Conservation (phyloP, 2,113 vertebrate species). For the Peromyscus polionotus region DNA sequence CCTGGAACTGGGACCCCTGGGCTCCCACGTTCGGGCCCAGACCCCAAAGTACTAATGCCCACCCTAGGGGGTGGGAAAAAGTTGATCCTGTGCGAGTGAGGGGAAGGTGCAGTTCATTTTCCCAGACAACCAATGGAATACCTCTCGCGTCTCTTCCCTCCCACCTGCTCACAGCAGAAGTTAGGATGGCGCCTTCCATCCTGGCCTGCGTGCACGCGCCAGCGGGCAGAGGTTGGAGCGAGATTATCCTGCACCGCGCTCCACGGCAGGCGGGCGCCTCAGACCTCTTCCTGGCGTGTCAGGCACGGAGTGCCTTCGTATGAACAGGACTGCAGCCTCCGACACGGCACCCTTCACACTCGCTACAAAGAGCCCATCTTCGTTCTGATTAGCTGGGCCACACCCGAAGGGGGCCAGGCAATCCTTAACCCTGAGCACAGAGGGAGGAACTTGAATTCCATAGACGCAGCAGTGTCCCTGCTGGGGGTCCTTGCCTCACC, state of each 20-base stretch:
- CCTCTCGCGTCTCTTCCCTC: slow-evolving; percentile 75
- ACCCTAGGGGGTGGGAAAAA: slow-evolving; percentile 66
- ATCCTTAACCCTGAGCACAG: not conserved
- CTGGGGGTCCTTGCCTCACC: not conserved
- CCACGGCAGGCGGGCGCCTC: not conserved
- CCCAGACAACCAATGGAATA: slow-evolving; percentile 83
- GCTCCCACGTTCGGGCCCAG: not conserved
- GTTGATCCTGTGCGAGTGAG: slow-evolving; percentile 53
- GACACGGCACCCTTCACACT: not conserved
- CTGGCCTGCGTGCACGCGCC: not conserved
- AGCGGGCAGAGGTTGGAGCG: not conserved
- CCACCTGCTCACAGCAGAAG: slow-evolving; percentile 71
- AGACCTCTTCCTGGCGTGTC: not conserved
- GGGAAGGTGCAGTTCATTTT: slow-evolving; percentile 65
- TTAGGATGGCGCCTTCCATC: slow-evolving; percentile 67
- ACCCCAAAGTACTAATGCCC: slow-evolving; percentile 43
- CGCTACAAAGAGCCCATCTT: not conserved
- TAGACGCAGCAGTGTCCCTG: not conserved
- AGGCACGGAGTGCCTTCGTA: not conserved
- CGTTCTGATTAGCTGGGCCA: slow-evolving; percentile 18
- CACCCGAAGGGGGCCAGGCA: not conserved
- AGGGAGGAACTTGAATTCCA: not conserved
- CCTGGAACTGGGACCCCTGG: not conserved
- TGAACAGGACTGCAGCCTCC: not conserved
- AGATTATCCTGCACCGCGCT: not conserved